These are phyloP conservation scores for Empis stercorea DNA, from an alignment of 2,888 invertebrate genomes.

Conservation along the genomic window DNA sequence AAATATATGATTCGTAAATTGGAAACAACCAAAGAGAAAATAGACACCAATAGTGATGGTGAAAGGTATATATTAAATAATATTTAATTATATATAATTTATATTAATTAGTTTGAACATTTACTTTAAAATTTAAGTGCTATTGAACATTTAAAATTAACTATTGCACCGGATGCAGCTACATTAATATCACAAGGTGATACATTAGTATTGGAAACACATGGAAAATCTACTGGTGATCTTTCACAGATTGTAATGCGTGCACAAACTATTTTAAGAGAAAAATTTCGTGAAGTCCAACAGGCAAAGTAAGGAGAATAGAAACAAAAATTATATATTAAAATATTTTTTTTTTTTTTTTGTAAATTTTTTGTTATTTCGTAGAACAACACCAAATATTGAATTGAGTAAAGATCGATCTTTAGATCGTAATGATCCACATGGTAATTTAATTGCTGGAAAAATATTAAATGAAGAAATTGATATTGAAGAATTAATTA, in stretches of 20 bases:
- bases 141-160: constrained; percentile 30
- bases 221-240: constrained; percentile 36
- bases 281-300: constrained; percentile 34
- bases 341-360: no score
- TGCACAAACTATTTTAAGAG: constrained; percentile 31
- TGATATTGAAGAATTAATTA: constrained; percentile 31
- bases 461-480: constrained; percentile 21
- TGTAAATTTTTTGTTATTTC: constrained; percentile 2
- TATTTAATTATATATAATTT: not conserved
- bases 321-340: no score
- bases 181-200: constrained; percentile 66
- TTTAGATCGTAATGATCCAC: constrained; percentile 8
- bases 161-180: constrained; percentile 61
- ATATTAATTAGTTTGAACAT: not conserved
- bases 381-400: constrained; percentile 6
- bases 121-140: constrained; percentile 17
- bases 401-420: constrained; percentile 4
- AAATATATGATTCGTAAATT: constrained; percentile 34
- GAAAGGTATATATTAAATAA: constrained; percentile 30
- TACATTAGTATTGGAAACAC: constrained; percentile 56
- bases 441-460: constrained; percentile 13
- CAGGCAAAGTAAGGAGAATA: constrained; percentile 33
- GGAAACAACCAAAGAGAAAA: constrained; percentile 29
- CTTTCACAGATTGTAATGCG: constrained; percentile 33
- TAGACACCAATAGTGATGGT: constrained; percentile 27